Evolutionary conservation across 92 coral and sea anemone species (phyloP).

Genomic region (Anthopleura xanthogrammica): DNA sequence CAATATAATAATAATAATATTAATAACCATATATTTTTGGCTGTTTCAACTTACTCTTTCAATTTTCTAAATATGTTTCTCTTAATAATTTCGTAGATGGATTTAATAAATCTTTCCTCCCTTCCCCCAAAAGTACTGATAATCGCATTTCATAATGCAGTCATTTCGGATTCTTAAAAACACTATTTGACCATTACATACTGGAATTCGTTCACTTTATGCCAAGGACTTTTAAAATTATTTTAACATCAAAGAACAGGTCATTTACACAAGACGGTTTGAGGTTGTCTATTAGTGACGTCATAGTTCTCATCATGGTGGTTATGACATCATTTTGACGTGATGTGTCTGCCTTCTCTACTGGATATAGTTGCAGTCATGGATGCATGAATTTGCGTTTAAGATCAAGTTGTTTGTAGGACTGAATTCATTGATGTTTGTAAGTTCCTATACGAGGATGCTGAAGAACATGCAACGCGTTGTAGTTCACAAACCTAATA

Average conservation of each 20-base stretch:
- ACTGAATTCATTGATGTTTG: too few relatives aligned
- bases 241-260: background rate
- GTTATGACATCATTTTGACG: too few relatives aligned
- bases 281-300: background rate
- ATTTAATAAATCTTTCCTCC: constrained; percentile 28
- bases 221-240: background rate
- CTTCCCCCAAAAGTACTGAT: constrained; percentile 10
- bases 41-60: constrained; percentile 17
- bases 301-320: background rate
- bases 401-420: too few relatives aligned
- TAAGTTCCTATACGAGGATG: too few relatives aligned
- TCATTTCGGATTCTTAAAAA: background rate
- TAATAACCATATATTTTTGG: constrained; percentile 24
- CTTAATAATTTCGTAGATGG: constrained; percentile 30
- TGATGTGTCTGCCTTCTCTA: too few relatives aligned
- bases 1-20: constrained; percentile 25
- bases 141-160: background rate
- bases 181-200: background rate
- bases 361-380: too few relatives aligned
- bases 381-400: too few relatives aligned
- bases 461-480: too few relatives aligned
- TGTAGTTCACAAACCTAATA: too few relatives aligned
- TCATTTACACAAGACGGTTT: background rate
- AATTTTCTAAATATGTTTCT: constrained; percentile 27
- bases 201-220: background rate